phyloP scores from a whole-genome alignment of 2,113 vertebrate genomes.

The Hydrochoerus hydrochaeris region DNA sequence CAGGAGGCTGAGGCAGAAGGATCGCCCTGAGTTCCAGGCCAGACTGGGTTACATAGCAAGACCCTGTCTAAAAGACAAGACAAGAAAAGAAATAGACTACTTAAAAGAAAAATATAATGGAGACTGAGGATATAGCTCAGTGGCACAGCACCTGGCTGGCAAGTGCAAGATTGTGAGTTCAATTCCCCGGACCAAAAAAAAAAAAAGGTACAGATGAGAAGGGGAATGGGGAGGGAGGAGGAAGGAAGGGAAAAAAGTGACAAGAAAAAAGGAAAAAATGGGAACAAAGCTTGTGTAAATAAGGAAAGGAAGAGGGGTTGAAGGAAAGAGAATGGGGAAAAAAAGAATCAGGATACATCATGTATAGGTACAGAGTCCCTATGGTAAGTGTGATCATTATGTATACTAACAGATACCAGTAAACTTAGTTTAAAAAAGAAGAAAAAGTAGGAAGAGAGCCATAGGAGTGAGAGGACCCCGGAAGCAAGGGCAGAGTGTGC shows the following conservation, averaged over 20 bases:
- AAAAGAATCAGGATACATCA: too few relatives aligned
- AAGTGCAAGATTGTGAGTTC: too few relatives aligned
- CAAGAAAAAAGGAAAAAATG: neutral
- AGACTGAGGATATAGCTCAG: too few relatives aligned
- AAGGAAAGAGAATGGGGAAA: neutral
- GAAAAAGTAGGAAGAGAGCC: neutral
- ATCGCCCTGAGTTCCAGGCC: neutral
- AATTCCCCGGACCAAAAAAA: too few relatives aligned
- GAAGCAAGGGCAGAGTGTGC: neutral
- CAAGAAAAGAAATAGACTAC: neutral
- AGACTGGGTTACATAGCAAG: neutral
- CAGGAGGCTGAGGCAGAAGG: neutral
- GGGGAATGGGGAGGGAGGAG: neutral
- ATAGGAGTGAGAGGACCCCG: rapidly evolving
- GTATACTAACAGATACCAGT: too few relatives aligned
- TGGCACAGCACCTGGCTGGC: too few relatives aligned
- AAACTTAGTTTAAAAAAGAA: neutral
- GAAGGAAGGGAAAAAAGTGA: neutral
- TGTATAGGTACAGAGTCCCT: too few relatives aligned
- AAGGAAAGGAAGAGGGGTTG: neutral
- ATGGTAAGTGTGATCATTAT: too few relatives aligned
- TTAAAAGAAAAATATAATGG: neutral
- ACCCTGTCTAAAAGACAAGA: neutral
- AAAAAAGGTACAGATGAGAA: neutral
- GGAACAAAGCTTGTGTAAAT: neutral